Base-by-base conservation (phyloP, 2,113 vertebrate species). In the Rostratula benghalensis region DNA sequence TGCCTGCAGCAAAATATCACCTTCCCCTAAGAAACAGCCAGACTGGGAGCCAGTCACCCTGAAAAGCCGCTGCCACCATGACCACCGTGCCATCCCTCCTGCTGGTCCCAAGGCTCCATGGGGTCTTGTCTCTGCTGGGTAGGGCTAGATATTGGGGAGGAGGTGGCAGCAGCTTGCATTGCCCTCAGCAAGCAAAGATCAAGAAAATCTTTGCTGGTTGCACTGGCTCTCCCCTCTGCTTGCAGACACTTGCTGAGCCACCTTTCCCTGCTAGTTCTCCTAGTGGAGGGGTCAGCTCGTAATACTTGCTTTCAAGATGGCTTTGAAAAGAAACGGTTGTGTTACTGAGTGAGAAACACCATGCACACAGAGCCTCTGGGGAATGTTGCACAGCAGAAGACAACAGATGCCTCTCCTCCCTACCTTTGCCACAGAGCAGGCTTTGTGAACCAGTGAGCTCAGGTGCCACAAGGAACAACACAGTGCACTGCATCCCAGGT, bases 191-290 rank as follows among this genome's bases (percentile, higher is more conserved):
- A 48, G 56, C 64, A 46, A 46, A 46, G 19, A 46, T 21, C 46
- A 46, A 46, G 46, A 46, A 46, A 64, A 39, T 15, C 82, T 69
- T 48, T 61, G 46, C 60, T 31, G 87, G 48, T 37, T 61, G 13
- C 10, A 19, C 39, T 73, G 73, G 22, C 63, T 68, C 18, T 53
- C 27, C 30, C 10, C 41, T 31, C 27, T 50, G 61, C 71, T 39
- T 6, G 0, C 30, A 39, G 57, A 9, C 11, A n/a, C 30, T 25
- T 4, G 0, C 28, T 15, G 15, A 1, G 5, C 28, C 3, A 1
- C 19, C 51, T 28, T 67, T n/a, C 73, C 65, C 50, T n/a, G 35
- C 22, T 3, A 41, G 19, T 14, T 41, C 25, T 31, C 31, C 65
- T 64, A 41, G 50, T 9, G 48, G 71, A 83, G 57, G 13, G 53